Percentiles rank a stretch among this genome's conserved stretches.
These are phyloP conservation scores for Alauda arvensis DNA, from an alignment of 2,797 vertebrate species.

Conservation along the genomic window DNA sequence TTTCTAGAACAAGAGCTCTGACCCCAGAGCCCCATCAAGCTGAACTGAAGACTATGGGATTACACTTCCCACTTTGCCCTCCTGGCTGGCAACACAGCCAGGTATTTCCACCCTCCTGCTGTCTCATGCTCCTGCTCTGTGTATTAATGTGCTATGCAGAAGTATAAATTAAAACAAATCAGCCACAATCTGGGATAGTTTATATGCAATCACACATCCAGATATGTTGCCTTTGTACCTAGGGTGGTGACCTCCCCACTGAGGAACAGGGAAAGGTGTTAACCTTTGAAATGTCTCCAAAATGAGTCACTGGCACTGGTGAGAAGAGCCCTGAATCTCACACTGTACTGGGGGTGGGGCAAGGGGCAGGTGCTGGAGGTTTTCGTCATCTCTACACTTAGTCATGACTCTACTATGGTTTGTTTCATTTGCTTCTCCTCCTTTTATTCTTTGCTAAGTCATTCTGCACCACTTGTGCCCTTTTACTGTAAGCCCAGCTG, in stretches of 20 bases:
- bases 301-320: not conserved
- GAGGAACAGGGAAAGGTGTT: not conserved
- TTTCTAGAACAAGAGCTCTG: not conserved
- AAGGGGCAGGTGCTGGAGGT: not conserved
- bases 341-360: rapidly evolving
- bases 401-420: rapidly evolving
- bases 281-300: not conserved
- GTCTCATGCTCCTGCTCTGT: not conserved
- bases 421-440: not conserved
- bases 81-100: not conserved
- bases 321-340: not conserved
- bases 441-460: conserved; percentile 1
- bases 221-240: not conserved
- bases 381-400: not conserved
- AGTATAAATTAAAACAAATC: not conserved
- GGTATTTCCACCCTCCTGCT: not conserved
- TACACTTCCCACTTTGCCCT: not conserved
- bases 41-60: not conserved
- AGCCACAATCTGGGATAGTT: not conserved
- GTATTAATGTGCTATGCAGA: not conserved
- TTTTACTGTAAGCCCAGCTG: not conserved
- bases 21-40: not conserved
- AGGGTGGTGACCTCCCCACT: not conserved
- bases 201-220: not conserved
- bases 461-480: not conserved